Evolutionary conservation across 2,888 invertebrate genomes (phyloP), one percentile per base, ranked within the genome.

Genomic region (Girardia tigrina): DNA sequence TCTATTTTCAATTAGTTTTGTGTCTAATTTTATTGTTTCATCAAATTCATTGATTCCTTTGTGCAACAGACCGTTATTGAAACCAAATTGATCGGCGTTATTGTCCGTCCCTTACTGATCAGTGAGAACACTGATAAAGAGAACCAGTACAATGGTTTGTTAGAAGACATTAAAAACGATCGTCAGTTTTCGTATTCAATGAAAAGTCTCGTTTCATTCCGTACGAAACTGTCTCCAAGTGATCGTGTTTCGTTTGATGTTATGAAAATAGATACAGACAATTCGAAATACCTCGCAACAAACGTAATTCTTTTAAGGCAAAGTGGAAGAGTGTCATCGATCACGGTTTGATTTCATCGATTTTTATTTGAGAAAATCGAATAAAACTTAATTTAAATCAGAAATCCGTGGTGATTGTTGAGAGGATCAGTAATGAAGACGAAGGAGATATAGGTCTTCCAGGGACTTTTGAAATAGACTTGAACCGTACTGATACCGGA

Each of bases 81-180:
- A n/a, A 56, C 4, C 8, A 56, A 16, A 56, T 23, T n/a, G 2
- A 23, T 56, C 2, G 56, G 56, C 4, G n/a, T 56, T n/a, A 56
- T 56, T 23, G n/a, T 56, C 6, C 56, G 56, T 4, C 56, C 56
- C 8, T n/a, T 56, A 16, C 56, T 56, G 56, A 56, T 56, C 56
- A 56, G 56, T 56, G 56, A 56, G 56, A 56, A 56, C n/a, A 56
- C 56, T 56, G 56, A 56, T 23, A 56, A 56, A 56, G 56, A 56
- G n/a, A 56, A 56, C n/a, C 56, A 56, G n/a, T 56, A 56, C 56
- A 12, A 23, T 56, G 56, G 56, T 2, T 56, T 56, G n/a, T 4
- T 56, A 4, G n/a, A 56, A 2, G 56, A 56, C 56, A 16, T 56
- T 8, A 23, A 56, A 4, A 56, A n/a, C 56, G 56, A 56, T 56